Evolutionary conservation across 2,888 invertebrate genomes (phyloP).

Genomic region (Leucoptera coffeella): DNA sequence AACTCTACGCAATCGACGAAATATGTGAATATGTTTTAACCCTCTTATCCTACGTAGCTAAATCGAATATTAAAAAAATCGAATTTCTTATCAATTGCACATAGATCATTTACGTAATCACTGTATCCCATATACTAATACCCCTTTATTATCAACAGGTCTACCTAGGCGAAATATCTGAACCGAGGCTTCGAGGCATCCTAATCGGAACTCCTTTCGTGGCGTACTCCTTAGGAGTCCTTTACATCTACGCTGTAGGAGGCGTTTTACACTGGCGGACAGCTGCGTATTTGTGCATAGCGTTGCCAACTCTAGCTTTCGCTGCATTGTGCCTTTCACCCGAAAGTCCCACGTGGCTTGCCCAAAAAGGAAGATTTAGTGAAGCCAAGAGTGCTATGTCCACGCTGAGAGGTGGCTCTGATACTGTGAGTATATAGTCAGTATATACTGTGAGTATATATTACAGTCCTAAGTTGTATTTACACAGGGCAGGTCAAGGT

Average conservation of each 20-base stretch:
- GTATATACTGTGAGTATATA: too few species aligned
- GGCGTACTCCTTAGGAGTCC: slow-evolving; percentile 68
- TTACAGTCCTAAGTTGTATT: too few species aligned
- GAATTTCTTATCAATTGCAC: too few species aligned
- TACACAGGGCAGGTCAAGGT: too few species aligned
- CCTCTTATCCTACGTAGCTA: too few species aligned
- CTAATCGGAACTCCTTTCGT: slow-evolving; percentile 68
- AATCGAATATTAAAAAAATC: too few species aligned
- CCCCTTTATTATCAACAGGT: slow-evolving; percentile 48
- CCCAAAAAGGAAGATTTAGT: slow-evolving; percentile 53
- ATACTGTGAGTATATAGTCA: slow-evolving; percentile 44
- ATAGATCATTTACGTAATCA: too few species aligned
- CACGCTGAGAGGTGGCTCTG: slow-evolving; percentile 55
- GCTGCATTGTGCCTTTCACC: slow-evolving; percentile 60
- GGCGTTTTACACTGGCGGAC: slow-evolving; percentile 62
- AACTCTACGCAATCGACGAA: too few species aligned
- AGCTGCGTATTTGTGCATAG: slow-evolving; percentile 59
- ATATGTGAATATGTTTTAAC: too few species aligned
- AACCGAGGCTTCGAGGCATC: slow-evolving; percentile 61
- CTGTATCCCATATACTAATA: too few species aligned
- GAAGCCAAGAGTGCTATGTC: slow-evolving; percentile 52
- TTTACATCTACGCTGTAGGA: slow-evolving; percentile 67
- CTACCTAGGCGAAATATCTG: slow-evolving; percentile 69
- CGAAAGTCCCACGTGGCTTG: slow-evolving; percentile 72
- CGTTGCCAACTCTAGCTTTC: slow-evolving; percentile 56